Evolutionary conservation across 1,140 invertebrate genomes (phyloP).

Genomic region (Bursaphelenchus mucronatus): DNA sequence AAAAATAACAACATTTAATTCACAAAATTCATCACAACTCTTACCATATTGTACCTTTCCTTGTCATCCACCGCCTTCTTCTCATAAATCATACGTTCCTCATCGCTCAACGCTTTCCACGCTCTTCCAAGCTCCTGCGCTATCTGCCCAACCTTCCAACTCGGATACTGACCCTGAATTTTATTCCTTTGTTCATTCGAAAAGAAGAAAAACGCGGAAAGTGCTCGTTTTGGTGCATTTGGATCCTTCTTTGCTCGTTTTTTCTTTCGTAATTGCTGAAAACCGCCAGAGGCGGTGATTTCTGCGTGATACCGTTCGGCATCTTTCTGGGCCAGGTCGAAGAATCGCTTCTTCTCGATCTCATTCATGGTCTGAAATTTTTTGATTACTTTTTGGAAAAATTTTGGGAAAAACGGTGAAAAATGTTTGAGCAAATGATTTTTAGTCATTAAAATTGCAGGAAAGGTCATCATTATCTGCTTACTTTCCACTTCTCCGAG

Average conservation of each 20-base stretch:
- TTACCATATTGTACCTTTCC: constrained; percentile 54
- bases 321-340: constrained; percentile 96
- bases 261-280: constrained; percentile 70
- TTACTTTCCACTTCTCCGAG: constrained; percentile 87
- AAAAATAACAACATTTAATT: background rate
- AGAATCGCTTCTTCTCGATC: constrained; percentile 95
- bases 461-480: too few relatives aligned
- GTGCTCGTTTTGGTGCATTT: constrained; percentile 92
- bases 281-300: constrained; percentile 87
- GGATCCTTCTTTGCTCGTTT: constrained; percentile 86
- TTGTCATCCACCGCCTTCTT: constrained; percentile 45
- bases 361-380: constrained; percentile 81
- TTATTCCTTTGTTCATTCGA: constrained; percentile 91
- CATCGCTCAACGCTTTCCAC: constrained; percentile 69
- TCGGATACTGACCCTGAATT: constrained; percentile 83
- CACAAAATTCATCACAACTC: constrained; percentile 13
- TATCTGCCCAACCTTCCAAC: constrained; percentile 89
- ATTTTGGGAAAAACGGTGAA: constrained; percentile 3
- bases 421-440: too few relatives aligned
- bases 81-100: constrained; percentile 38
- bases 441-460: too few relatives aligned
- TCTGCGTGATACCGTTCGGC: constrained; percentile 90
- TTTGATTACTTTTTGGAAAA: background rate
- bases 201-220: constrained; percentile 98
- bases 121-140: constrained; percentile 91